These are phyloP conservation scores for Cynocephalus volans DNA, from an alignment of 2,113 vertebrate species.

Conservation along the genomic window DNA sequence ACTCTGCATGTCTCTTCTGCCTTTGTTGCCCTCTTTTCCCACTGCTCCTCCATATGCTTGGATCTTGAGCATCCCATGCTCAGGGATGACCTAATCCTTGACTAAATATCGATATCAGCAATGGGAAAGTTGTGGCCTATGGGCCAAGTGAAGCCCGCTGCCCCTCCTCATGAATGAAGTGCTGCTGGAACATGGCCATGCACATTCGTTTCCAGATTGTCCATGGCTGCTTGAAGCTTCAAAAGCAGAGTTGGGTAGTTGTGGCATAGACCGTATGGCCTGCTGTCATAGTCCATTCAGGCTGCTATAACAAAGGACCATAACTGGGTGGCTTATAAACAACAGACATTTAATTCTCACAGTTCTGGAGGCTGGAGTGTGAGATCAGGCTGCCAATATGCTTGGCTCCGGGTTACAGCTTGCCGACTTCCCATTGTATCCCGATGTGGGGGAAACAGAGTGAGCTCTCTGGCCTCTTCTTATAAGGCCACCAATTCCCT, in stretches of 20 bases:
- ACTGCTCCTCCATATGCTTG: background rate
- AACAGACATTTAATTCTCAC: too few species aligned
- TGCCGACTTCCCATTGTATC: too few species aligned
- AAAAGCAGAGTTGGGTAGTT: background rate
- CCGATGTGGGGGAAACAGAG: too few species aligned
- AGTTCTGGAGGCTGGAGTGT: too few species aligned
- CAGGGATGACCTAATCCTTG: background rate
- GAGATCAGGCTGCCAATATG: too few species aligned
- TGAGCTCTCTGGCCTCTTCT: background rate
- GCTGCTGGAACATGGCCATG: background rate
- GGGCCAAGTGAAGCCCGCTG: background rate
- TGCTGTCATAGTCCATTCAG: background rate
- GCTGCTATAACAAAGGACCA: too few species aligned
- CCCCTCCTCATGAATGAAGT: background rate
- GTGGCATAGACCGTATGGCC: background rate
- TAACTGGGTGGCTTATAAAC: too few species aligned
- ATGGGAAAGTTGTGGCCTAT: background rate
- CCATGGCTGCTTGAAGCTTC: background rate
- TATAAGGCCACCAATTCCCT: background rate
- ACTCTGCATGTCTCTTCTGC: background rate
- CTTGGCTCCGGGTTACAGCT: too few species aligned
- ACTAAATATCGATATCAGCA: background rate
- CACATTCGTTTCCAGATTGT: background rate
- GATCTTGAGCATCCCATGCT: background rate
- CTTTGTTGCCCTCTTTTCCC: background rate